phyloP scores from a whole-genome alignment of 1,140 invertebrate species.

The Ceratosolen solmsi region DNA sequence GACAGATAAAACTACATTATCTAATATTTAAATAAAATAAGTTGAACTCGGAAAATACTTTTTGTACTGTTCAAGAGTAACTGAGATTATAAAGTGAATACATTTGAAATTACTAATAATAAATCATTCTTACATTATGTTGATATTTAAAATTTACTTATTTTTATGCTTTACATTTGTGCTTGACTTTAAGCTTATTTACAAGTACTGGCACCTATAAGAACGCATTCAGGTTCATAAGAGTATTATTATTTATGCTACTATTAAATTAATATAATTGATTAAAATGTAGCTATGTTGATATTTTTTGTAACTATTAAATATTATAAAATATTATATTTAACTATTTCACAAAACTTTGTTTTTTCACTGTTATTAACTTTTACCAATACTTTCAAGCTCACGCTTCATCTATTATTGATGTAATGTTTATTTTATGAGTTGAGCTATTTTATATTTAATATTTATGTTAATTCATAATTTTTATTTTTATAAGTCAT shows the following conservation, averaged over 20 bases:
- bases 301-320: neutral
- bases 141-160: neutral
- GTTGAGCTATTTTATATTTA: neutral
- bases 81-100: too few relatives aligned
- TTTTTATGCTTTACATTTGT: conserved; percentile 6
- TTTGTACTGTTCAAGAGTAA: too few relatives aligned
- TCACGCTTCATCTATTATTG: neutral
- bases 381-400: neutral
- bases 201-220: conserved; percentile 17
- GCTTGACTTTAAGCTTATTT: conserved; percentile 5
- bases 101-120: too few relatives aligned
- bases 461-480: neutral
- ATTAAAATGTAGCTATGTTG: neutral
- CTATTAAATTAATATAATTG: conserved; percentile 2
- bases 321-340: conserved; percentile 5
- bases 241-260: conserved; percentile 19
- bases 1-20: too few relatives aligned
- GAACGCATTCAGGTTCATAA: conserved; percentile 1
- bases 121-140: conserved; percentile 4
- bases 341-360: conserved; percentile 1
- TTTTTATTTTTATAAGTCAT: too few relatives aligned
- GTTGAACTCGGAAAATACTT: too few relatives aligned
- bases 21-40: too few relatives aligned
- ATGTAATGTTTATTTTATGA: neutral
- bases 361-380: neutral